Evolutionary conservation across 2,888 invertebrate genomes (phyloP), one percentile per base, ranked within the genome.

Genomic region (Odontocolon sp.): DNA sequence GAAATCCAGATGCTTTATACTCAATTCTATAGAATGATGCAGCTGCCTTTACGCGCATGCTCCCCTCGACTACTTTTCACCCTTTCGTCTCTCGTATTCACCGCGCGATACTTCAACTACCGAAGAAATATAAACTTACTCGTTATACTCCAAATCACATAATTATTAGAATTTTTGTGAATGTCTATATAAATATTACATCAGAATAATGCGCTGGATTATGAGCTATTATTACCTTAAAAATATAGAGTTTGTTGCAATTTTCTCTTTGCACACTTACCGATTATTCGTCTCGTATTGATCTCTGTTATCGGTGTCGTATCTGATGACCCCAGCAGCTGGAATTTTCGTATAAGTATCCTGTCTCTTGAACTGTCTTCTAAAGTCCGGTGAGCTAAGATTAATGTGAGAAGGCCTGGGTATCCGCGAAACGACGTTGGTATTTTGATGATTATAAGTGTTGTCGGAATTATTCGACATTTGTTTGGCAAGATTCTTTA

Each of bases 401-500:
- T 80, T 67, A 11, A 88, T 88, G 74, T 88, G 87, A 0, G 88
- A 86, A 3, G 88, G 89, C 61, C 88, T 83, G 0, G 90, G 90
- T 77, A 88, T 88, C 70, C 85, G 87, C 33, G 89, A 89, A 1
- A 84, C 81, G 14, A 81, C 79, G 70, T 81, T 86, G 2, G 81
- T 61, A 26, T 59, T 80, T 5, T 69, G 70, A 33, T 77, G 81
- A 8, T 73, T 84, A 79, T 84, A 82, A 67, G 79, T 79, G 47
- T 81, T 83, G 28, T 87, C 86, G 1, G 80, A 80, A 38, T 84
- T 87, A 11, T 84, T 87, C n/a, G 77, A 83, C 9, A 88, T 87
- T 31, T 88, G 87, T 79, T 91, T 91, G 9, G 93, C 93, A 78
- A 93, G 88, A 74, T 91, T 91, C 74, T 92, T 92, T 8, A 93